Evolutionary conservation across 2,797 vertebrate genomes (phyloP), one percentile per base, ranked within the genome.

Genomic region (Bradypodion pumilum): DNA sequence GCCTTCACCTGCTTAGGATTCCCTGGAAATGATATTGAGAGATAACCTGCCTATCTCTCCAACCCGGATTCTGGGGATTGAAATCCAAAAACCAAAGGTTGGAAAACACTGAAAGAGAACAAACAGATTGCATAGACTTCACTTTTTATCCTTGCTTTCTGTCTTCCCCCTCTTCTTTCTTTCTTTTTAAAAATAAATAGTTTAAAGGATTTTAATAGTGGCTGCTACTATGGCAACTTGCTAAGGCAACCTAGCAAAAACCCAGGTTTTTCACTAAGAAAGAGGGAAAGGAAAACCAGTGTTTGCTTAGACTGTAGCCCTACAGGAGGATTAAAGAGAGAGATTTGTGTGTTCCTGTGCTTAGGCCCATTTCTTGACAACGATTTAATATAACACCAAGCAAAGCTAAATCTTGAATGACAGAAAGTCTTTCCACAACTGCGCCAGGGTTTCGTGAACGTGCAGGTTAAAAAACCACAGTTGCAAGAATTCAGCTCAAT

Each of bases 121-220:
- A 44, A 75, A 35, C 19, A 59, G 10, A 78, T 46, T 21, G 52
- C 78, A 46, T 46, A 21, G 23, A 46, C 42, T 78, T 49, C 70
- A 74, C 35, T 66, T 62, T 42, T 65, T 9, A 46, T 23, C 27
- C 40, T 49, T 49, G n/a, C 25, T 75, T 74, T 62, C 40, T 19
- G 32, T 59, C 49, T 79, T 27, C 49, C 27, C 5, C 5, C 49
- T 29, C 42, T 21, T 25, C 9, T 10, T 63, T 78, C 62, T 74
- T 44, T 49, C 27, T 12, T 78, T 42, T n/a, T 77, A 32, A 56
- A 44, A 85, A 85, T 81, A 81, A 74, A 85, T 60, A 80, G 37
- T 80, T 80, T 60, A 85, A 85, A 69, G 56, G 49, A 62, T 46
- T 85, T 70, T 75, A 85, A 69, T 85, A 80, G 65, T n/a, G 49